Conservation (phyloP, 2,888 invertebrate species). For the Tenthredo mesomela region DNA sequence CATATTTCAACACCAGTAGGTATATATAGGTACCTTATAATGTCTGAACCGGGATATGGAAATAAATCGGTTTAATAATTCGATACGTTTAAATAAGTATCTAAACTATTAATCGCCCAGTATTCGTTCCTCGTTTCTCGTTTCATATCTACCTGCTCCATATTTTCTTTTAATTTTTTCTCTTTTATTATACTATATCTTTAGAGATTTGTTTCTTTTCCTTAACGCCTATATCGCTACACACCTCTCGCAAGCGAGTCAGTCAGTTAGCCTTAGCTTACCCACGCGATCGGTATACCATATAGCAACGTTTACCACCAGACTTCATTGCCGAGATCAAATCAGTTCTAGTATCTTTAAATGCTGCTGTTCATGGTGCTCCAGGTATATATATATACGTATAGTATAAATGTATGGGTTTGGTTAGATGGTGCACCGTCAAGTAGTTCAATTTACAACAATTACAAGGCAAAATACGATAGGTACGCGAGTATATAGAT, state of each 20-base stretch:
- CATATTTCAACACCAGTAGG: not conserved
- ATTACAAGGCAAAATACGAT: conserved; percentile 67
- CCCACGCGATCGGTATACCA: conserved; percentile 16
- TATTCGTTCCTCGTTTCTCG: not conserved
- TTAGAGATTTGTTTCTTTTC: not conserved
- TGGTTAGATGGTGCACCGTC: conserved; percentile 43
- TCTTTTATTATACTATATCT: not conserved
- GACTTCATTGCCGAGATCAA: conserved; percentile 10
- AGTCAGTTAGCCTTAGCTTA: not conserved
- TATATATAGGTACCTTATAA: not conserved
- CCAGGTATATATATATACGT: not conserved
- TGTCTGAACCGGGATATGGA: not conserved
- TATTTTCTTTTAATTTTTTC: not conserved
- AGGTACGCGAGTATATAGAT: not conserved
- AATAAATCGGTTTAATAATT: conserved; percentile 39
- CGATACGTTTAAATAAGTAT: conserved; percentile 39
- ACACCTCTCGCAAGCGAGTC: not conserved
- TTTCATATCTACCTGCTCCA: not conserved
- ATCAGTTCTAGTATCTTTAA: conserved; percentile 39
- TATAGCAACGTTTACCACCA: not conserved
- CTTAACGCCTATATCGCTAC: not conserved
- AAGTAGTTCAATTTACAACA: conserved; percentile 68
- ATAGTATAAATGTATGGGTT: not conserved
- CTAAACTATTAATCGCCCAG: conserved; percentile 33
- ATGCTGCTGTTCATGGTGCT: not conserved